Percentiles rank a stretch among this genome's conserved stretches.
Evolutionary conservation across 2,888 invertebrate species (phyloP).

Genomic region (Morpho deidamia): DNA sequence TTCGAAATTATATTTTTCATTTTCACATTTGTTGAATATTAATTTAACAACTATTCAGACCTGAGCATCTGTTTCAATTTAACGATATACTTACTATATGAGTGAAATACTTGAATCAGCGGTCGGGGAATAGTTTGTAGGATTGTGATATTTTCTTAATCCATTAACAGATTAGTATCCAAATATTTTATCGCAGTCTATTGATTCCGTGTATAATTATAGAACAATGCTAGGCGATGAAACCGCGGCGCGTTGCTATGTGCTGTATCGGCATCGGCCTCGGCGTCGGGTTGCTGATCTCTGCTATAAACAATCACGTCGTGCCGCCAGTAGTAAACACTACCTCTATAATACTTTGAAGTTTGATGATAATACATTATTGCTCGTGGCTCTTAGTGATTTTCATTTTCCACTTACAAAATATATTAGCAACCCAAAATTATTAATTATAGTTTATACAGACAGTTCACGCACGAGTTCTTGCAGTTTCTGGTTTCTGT

Average conservation of each 20-base stretch:
- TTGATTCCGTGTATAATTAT: constrained; percentile 5
- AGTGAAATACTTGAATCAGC: too few species aligned
- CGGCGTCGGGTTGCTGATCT: constrained; percentile 49
- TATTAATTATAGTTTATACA: too few species aligned
- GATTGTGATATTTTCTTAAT: too few species aligned
- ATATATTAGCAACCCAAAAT: neutral
- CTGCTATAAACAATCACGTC: constrained; percentile 44
- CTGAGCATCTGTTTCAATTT: too few species aligned
- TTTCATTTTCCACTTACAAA: neutral
- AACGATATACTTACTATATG: too few species aligned
- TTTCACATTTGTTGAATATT: too few species aligned
- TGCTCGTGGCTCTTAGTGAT: neutral
- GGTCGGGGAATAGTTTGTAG: too few species aligned
- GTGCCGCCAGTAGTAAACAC: constrained; percentile 47
- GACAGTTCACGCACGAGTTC: too few species aligned
- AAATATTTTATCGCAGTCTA: neutral
- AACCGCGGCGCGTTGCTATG: constrained; percentile 1
- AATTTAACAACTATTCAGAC: too few species aligned
- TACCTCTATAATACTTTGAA: constrained; percentile 30
- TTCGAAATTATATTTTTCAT: too few species aligned
- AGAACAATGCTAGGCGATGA: neutral
- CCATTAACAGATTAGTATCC: too few species aligned
- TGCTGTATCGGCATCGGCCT: neutral
- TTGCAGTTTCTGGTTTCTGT: neutral
- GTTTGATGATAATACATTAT: constrained; percentile 5